Conservation (phyloP, 2,113 vertebrate species). For the Mus pahari region DNA sequence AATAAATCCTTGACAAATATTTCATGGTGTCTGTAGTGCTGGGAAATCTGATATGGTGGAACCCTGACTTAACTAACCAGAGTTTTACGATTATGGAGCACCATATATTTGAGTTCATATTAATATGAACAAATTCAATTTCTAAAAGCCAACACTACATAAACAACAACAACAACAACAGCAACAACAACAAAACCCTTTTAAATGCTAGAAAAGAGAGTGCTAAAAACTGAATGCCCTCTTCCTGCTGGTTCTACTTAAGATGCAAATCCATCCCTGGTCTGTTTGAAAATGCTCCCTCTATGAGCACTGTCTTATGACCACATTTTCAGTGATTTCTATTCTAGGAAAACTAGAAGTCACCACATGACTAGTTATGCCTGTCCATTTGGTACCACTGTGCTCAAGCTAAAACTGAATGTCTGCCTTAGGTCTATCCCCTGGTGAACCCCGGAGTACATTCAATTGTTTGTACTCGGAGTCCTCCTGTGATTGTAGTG, state of each 20-base stretch:
- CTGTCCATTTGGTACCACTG: neutral
- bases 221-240: neutral
- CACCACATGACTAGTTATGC: neutral
- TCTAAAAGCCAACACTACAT: neutral
- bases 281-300: conserved; percentile 40
- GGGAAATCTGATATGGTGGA: conserved; percentile 43
- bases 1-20: conserved; percentile 43
- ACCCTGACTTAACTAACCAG: conserved; percentile 13
- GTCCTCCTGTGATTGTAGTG: conserved; percentile 31
- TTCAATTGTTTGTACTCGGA: neutral
- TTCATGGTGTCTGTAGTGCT: conserved; percentile 34
- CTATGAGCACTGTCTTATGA: neutral
- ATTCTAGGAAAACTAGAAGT: neutral
- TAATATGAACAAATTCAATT: neutral
- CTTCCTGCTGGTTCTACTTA: neutral
- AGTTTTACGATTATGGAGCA: neutral
- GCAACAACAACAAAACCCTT: neutral
- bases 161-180: neutral
- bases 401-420: neutral
- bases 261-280: neutral
- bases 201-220: conserved; percentile 44
- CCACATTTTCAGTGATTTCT: conserved; percentile 7
- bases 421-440: neutral
- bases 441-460: neutral
- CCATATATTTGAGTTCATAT: neutral